These are phyloP conservation scores for Tychaedon coryphoeus DNA, from an alignment of 2,113 vertebrate genomes.

Conservation along the genomic window DNA sequence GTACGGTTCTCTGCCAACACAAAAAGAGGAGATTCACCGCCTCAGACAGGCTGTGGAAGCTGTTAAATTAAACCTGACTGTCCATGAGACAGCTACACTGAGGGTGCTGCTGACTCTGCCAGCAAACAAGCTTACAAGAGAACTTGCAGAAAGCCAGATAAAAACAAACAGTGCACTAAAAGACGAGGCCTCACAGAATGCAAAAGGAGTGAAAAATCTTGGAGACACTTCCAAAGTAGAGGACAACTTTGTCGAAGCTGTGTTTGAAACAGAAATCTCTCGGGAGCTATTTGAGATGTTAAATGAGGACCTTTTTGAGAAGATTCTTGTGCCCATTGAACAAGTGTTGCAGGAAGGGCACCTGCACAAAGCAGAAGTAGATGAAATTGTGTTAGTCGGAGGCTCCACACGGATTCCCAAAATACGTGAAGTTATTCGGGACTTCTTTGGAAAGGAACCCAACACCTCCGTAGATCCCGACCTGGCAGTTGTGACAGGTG, in stretches of 20 bases:
- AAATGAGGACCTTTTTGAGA: conserved; percentile 93
- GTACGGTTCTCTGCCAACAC: conserved; percentile 78
- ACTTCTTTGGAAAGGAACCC: conserved; percentile 93
- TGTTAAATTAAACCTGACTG: conserved; percentile 90
- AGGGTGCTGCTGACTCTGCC: conserved; percentile 76
- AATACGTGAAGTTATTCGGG: conserved; percentile 85
- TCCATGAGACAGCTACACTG: conserved; percentile 71
- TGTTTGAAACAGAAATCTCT: conserved; percentile 80
- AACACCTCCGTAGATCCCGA: conserved; percentile 96
- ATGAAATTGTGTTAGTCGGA: conserved; percentile 93
- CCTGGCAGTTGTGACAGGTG: conserved; percentile 90
- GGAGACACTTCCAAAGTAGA: not conserved
- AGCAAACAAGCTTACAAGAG: conserved; percentile 15
- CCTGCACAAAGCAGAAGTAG: conserved; percentile 83
- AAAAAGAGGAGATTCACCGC: conserved; percentile 89
- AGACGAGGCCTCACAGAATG: not conserved
- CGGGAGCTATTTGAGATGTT: conserved; percentile 87
- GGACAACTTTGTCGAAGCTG: conserved; percentile 37
- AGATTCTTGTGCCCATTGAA: conserved; percentile 88
- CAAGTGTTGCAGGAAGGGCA: conserved; percentile 87
- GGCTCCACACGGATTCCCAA: conserved; percentile 94
- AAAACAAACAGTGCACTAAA: not conserved
- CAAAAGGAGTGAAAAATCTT: not conserved
- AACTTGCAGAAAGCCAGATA: not conserved
- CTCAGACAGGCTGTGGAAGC: conserved; percentile 90